phyloP scores from a whole-genome alignment of 2,888 invertebrate species.

The Cyclophora albipunctata region DNA sequence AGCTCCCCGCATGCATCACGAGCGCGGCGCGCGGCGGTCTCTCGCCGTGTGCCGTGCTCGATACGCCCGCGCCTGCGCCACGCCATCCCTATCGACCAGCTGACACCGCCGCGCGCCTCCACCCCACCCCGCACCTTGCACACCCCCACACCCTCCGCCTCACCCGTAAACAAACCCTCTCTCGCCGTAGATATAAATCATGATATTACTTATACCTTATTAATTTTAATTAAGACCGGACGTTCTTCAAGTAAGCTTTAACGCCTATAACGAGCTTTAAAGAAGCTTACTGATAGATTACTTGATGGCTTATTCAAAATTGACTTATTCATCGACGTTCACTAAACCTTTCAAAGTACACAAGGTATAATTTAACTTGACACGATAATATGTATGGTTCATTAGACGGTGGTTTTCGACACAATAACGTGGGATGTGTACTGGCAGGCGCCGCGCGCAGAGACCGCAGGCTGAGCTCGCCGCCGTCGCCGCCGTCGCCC shows the following conservation, averaged over 20 bases:
- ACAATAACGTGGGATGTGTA: too few relatives aligned
- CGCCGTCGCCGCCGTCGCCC: too few relatives aligned
- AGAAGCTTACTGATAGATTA: conserved; percentile 7
- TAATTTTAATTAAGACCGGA: conserved; percentile 45
- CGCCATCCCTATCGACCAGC: conserved; percentile 52
- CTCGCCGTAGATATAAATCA: conserved; percentile 25
- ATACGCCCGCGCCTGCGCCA: conserved; percentile 56
- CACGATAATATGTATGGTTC: too few relatives aligned
- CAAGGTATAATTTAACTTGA: too few relatives aligned
- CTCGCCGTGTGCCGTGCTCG: conserved; percentile 56
- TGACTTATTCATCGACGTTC: too few relatives aligned
- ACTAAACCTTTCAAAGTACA: too few relatives aligned
- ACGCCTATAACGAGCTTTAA: conserved; percentile 19
- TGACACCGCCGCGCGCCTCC: conserved; percentile 36
- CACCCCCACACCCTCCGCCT: conserved; percentile 24
- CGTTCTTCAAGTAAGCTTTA: conserved; percentile 26
- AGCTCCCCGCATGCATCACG: conserved; percentile 71
- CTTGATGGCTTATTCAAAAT: background rate
- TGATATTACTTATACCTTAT: conserved; percentile 46
- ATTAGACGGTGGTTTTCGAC: too few relatives aligned
- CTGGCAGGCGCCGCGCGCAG: too few relatives aligned
- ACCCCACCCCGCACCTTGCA: conserved; percentile 19
- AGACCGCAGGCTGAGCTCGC: too few relatives aligned
- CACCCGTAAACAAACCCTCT: conserved; percentile 58
- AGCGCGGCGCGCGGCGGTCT: conserved; percentile 59